Evolutionary conservation across 2,888 invertebrate species (phyloP).

Genomic region (Tupiocoris notatus): DNA sequence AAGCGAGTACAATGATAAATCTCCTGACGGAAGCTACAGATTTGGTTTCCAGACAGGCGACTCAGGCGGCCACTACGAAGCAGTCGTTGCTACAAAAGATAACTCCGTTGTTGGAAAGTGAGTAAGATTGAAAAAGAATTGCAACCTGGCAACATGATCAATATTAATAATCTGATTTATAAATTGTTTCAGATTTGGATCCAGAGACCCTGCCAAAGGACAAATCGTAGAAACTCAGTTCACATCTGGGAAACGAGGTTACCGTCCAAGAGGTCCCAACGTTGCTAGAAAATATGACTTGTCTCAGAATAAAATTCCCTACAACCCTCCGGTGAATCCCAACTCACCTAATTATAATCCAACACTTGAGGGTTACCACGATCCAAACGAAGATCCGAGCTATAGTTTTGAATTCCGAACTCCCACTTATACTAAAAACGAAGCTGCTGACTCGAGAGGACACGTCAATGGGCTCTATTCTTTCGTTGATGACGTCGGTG

Average conservation of each 20-base stretch:
- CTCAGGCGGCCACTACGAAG: constrained; percentile 69
- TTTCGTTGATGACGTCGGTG: constrained; percentile 72
- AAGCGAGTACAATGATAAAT: constrained; percentile 49
- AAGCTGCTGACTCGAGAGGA: constrained; percentile 64
- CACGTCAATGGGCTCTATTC: constrained; percentile 66
- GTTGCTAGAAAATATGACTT: constrained; percentile 70
- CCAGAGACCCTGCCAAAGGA: constrained; percentile 69
- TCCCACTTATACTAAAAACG: constrained; percentile 66
- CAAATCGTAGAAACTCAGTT: constrained; percentile 69
- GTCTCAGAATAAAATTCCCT: constrained; percentile 54
- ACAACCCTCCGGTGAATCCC: constrained; percentile 51
- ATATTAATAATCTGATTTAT: no score
- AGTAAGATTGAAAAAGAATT: no score
- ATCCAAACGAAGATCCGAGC: constrained; percentile 74
- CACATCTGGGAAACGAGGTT: constrained; percentile 75
- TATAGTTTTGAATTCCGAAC: constrained; percentile 70
- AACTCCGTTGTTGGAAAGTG: constrained; percentile 61
- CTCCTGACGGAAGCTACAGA: constrained; percentile 69
- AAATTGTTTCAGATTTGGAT: constrained; percentile 57
- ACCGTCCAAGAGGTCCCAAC: constrained; percentile 73
- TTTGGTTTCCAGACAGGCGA: constrained; percentile 71
- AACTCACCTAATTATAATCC: constrained; percentile 54
- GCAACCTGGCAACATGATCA: background rate
- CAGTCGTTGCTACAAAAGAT: constrained; percentile 63
- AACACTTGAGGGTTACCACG: constrained; percentile 70